Conservation (phyloP, 2,797 vertebrate genomes). For the Aphelocoma californica region DNA sequence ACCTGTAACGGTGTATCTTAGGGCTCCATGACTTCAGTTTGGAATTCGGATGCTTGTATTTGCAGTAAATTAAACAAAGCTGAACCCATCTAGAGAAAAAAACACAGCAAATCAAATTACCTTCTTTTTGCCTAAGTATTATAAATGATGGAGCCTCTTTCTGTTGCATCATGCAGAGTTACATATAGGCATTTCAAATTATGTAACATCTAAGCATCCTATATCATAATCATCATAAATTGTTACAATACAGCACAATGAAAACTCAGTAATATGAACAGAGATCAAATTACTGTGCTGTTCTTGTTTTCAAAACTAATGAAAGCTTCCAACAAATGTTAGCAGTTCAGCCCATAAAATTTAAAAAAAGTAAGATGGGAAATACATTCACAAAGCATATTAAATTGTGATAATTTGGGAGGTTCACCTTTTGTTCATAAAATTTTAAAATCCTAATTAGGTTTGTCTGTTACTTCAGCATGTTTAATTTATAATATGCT, state of each 20-base stretch:
- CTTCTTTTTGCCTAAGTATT: constrained; percentile 61
- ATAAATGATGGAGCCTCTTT: constrained; percentile 60
- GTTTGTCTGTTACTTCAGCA: background rate
- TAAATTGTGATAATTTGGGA: background rate
- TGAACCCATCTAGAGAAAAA: constrained; percentile 73
- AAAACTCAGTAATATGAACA: constrained; percentile 16
- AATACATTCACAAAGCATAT: constrained; percentile 5
- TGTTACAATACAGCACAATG: constrained; percentile 29
- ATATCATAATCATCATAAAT: background rate
- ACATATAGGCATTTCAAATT: constrained; percentile 41
- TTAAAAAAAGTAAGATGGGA: background rate
- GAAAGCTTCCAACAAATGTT: background rate
- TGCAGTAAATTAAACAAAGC: constrained; percentile 73
- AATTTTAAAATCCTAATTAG: background rate
- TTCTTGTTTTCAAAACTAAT: background rate
- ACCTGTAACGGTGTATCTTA: constrained; percentile 73
- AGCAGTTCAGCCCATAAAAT: background rate
- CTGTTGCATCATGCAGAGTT: constrained; percentile 58
- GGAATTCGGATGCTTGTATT: constrained; percentile 70
- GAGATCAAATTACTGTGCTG: constrained; percentile 30
- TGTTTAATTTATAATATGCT: constrained; percentile 33
- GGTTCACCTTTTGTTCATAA: background rate
- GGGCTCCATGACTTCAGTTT: constrained; percentile 72
- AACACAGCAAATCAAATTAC: constrained; percentile 69
- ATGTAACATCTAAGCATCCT: constrained; percentile 30